Conservation (phyloP, 64 coral and sea anemone genomes). For the Trachythela sp. region DNA sequence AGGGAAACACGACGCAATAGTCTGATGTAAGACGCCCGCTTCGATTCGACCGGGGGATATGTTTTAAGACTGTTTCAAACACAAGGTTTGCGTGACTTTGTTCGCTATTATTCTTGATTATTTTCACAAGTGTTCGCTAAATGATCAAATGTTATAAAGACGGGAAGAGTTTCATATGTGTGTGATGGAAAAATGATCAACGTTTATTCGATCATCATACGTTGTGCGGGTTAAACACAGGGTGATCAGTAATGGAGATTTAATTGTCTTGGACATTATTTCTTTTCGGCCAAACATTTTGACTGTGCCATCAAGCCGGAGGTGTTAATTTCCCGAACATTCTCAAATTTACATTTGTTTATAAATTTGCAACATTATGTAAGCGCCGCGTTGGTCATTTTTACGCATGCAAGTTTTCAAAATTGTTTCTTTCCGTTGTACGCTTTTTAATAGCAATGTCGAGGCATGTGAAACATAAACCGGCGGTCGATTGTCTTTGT, state of each 20-base stretch:
- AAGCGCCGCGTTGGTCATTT: neutral
- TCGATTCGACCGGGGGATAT: neutral
- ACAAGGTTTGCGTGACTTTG: neutral
- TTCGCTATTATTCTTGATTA: neutral
- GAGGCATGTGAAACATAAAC: neutral
- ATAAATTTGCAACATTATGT: neutral
- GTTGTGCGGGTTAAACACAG: slow-evolving; percentile 23
- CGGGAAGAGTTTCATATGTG: neutral
- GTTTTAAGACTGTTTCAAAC: neutral
- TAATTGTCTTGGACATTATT: slow-evolving; percentile 12
- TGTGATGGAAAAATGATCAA: neutral
- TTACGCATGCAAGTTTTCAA: neutral
- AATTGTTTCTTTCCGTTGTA: neutral
- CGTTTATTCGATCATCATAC: slow-evolving; percentile 24
- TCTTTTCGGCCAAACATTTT: neutral
- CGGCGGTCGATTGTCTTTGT: neutral
- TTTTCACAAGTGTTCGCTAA: neutral
- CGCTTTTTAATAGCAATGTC: neutral
- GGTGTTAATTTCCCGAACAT: neutral
- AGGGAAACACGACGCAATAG: neutral
- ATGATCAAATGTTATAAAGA: neutral
- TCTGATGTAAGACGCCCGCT: neutral
- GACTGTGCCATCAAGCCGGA: neutral
- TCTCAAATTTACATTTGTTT: neutral
- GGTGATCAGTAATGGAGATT: slow-evolving; percentile 29